Conservation (phyloP, 92 coral and sea anemone species). For the Phenganax subtilis region DNA sequence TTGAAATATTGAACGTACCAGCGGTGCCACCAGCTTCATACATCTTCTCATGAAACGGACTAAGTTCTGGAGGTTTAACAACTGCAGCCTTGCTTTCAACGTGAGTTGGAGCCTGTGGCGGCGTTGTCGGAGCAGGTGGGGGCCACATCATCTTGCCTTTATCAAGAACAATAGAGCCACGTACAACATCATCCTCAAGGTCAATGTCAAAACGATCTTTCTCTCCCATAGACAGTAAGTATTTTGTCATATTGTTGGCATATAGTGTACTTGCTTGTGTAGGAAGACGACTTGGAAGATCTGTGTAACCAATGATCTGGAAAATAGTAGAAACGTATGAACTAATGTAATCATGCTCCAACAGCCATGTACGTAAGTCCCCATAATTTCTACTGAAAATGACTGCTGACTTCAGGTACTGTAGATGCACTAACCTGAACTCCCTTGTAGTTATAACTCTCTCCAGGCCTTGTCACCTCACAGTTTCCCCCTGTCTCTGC, state of each 20-base stretch:
- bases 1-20: constrained; percentile 41
- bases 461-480: constrained; percentile 91
- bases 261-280: constrained; percentile 93
- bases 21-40: constrained; percentile 90
- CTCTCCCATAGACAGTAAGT: constrained; percentile 87
- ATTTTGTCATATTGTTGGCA: constrained; percentile 91
- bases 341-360: too few species aligned
- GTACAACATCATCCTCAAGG: constrained; percentile 89
- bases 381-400: neutral
- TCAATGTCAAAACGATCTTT: constrained; percentile 82
- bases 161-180: constrained; percentile 87
- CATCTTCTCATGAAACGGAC: constrained; percentile 67
- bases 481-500: constrained; percentile 97
- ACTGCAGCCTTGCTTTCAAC: constrained; percentile 45
- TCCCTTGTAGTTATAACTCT: constrained; percentile 80
- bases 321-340: neutral
- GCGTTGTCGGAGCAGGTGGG: constrained; percentile 69
- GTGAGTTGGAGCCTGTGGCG: constrained; percentile 68
- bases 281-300: constrained; percentile 91
- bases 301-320: constrained; percentile 95
- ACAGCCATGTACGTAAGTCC: too few species aligned
- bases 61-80: constrained; percentile 80
- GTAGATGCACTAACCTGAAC: constrained; percentile 67
- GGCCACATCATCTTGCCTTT: constrained; percentile 98
- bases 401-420: neutral